These are phyloP conservation scores for Asbolus verrucosus DNA, from an alignment of 1,140 invertebrate species.

Conservation along the genomic window DNA sequence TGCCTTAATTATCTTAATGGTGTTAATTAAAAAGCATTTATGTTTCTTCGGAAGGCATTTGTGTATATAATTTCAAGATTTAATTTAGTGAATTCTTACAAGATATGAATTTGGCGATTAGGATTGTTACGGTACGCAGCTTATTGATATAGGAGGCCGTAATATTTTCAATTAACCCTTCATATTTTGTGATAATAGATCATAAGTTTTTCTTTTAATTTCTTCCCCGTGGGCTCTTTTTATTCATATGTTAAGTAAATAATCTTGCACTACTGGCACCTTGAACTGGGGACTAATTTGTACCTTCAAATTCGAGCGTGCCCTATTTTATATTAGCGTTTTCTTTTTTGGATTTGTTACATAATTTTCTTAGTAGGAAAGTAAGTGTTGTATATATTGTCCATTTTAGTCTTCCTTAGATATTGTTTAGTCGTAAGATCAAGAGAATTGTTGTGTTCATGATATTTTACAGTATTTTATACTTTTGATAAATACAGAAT, in stretches of 20 bases:
- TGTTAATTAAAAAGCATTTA: neutral
- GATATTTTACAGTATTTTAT: constrained; percentile 66
- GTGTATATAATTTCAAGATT: constrained; percentile 1
- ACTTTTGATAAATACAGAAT: constrained; percentile 64
- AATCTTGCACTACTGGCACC: no score
- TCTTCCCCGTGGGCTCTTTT: constrained; percentile 5
- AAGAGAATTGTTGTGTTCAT: constrained; percentile 66
- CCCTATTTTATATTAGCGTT: constrained; percentile 33
- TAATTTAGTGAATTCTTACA: no score
- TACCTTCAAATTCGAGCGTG: constrained; percentile 14
- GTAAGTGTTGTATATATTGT: constrained; percentile 34
- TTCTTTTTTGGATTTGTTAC: constrained; percentile 25
- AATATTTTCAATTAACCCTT: neutral
- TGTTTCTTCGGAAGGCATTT: constrained; percentile 2
- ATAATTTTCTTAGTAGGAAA: neutral
- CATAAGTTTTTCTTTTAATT: neutral
- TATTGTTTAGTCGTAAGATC: constrained; percentile 60
- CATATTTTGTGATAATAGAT: constrained; percentile 40
- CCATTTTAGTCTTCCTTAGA: constrained; percentile 57
- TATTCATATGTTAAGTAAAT: constrained; percentile 25
- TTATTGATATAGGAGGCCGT: neutral
- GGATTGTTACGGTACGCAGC: no score
- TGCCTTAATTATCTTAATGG: constrained; percentile 8
- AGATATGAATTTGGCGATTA: no score
- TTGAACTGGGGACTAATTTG: no score